Base-by-base conservation (phyloP, 2,888 invertebrate genomes). In the Leptinotarsa juncta region DNA sequence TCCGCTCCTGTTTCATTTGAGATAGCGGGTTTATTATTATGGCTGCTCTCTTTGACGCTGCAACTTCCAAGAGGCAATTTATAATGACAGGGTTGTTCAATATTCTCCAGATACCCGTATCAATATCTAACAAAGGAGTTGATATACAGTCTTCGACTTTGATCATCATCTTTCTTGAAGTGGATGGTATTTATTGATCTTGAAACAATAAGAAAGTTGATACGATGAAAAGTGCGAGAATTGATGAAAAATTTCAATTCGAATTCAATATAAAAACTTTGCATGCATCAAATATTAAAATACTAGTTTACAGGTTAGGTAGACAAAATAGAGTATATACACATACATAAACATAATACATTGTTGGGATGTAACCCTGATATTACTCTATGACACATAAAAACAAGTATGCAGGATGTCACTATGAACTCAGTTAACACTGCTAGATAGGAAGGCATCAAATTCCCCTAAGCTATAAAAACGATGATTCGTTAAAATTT, bases 1-100 rank as follows among this genome's bases (percentile, higher is more conserved):
- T 23, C 57, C 16, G 14, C 15, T 57, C 4, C 3, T 16, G 57
- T 23, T 57, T 4, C 20, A 20, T 20, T 57, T 12, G n/a, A 55
- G 55, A 55, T 18, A 57, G 57, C 23, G 57, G 23, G 23, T 14
- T 16, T 57, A 57, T 57, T 57, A 57, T 57, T 57, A 57, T 57
- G 23, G 23, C 57, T 20, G 15, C 20, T 12, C 57, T 57, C 23
- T 57, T 57, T 23, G 57, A 57, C 57, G n/a, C 23, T 23, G 23
- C 26, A 23, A 57, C 23, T 23, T 57, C 23, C 14, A 20, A 12
- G 4, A 26, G 23, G 57, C 57, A 57, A 57, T 57, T 23, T 14
- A 23, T 57, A 20, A 57, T 57, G 55, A 57, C 55, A 57, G 20
- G 12, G 20, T 5, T 3, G 20, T 57, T 57, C 57, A 57, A 57